phyloP scores from a whole-genome alignment of 2,113 vertebrate species.

The Ia io region DNA sequence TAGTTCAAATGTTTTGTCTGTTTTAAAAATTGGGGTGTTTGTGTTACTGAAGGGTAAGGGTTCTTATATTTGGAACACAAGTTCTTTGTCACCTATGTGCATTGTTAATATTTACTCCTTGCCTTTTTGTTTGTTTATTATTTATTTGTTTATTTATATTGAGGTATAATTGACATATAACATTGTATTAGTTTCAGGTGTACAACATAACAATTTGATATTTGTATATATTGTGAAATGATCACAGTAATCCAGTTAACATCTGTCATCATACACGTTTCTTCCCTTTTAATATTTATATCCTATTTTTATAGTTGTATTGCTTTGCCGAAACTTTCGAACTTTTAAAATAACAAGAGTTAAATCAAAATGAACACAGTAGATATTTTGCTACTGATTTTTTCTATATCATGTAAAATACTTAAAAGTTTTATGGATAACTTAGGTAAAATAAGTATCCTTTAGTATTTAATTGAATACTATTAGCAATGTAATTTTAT shows the following conservation, averaged over 20 bases:
- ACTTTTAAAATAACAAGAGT: not conserved
- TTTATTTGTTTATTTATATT: not conserved
- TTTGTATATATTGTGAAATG: not conserved
- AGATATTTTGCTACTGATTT: not conserved
- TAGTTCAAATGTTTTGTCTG: not conserved
- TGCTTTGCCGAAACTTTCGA: not conserved
- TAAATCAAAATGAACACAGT: not conserved
- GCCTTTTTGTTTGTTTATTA: not conserved
- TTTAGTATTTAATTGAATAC: not conserved
- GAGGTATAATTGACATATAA: not conserved
- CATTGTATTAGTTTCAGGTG: not conserved
- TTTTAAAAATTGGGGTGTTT: not conserved
- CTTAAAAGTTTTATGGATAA: not conserved
- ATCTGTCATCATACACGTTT: not conserved
- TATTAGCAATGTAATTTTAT: not conserved
- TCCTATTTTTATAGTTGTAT: not conserved
- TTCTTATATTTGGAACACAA: not conserved
- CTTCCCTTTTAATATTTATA: slow-evolving; percentile 8
- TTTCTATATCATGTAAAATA: not conserved
- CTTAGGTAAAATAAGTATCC: not conserved
- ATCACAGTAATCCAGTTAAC: not conserved
- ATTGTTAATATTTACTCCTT: not conserved
- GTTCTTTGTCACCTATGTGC: not conserved
- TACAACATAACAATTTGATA: not conserved
- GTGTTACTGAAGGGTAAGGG: not conserved